phyloP scores from a whole-genome alignment of 2,113 vertebrate species.

The Peucedramus taeniatus region DNA sequence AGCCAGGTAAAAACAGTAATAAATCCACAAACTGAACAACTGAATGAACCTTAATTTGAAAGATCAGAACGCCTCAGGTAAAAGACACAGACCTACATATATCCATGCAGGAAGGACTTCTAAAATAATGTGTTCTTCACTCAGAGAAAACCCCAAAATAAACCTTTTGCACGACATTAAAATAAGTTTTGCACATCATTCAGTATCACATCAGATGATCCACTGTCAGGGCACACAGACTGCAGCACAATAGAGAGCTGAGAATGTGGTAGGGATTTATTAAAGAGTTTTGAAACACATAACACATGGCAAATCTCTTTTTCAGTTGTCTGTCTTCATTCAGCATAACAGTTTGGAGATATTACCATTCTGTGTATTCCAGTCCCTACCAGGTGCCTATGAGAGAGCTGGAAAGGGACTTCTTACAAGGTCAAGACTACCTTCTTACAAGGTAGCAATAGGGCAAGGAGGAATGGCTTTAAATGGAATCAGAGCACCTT shows the following conservation, averaged over 20 bases:
- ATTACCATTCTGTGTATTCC: not conserved
- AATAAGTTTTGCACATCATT: not conserved
- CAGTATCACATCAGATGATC: not conserved
- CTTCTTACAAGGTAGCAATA: too few species aligned
- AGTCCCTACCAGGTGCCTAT: not conserved
- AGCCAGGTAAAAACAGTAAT: not conserved
- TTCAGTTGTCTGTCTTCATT: not conserved
- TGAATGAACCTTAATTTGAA: not conserved
- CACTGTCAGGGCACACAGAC: not conserved
- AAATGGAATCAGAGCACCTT: not conserved
- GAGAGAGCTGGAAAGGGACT: not conserved
- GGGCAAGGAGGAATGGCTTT: not conserved
- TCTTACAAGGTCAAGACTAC: not conserved
- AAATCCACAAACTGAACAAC: not conserved
- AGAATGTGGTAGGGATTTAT: not conserved
- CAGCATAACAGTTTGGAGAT: not conserved
- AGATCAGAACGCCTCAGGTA: not conserved
- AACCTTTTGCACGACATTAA: not conserved
- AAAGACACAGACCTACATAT: not conserved
- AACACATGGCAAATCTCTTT: not conserved
- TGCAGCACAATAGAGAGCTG: not conserved
- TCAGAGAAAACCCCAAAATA: not conserved
- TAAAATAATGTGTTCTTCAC: not conserved
- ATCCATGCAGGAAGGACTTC: not conserved
- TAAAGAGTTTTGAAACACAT: not conserved